Conservation (phyloP, 2,888 invertebrate genomes). For the Erebia aethiops region DNA sequence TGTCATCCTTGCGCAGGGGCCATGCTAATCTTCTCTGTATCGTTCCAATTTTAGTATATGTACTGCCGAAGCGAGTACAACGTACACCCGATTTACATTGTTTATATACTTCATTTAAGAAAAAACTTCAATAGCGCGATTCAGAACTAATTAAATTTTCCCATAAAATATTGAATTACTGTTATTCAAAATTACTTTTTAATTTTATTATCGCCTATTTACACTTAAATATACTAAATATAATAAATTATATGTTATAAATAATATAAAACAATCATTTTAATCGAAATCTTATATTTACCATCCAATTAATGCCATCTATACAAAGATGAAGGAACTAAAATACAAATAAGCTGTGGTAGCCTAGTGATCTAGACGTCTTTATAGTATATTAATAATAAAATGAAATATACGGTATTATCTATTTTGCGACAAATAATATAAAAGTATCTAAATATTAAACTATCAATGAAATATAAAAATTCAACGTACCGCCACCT, state of each 20-base stretch:
- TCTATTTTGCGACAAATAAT: no score
- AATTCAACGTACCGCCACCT: background rate
- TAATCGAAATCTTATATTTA: background rate
- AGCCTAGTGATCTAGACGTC: no score
- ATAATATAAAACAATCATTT: background rate
- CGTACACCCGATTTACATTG: background rate
- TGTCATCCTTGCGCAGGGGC: constrained; percentile 73
- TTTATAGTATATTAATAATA: no score
- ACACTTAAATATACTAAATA: background rate
- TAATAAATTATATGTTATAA: background rate
- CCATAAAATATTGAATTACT: background rate
- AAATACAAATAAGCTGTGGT: no score
- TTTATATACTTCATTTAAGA: background rate
- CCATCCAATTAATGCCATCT: constrained; percentile 1
- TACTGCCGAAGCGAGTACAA: constrained; percentile 68
- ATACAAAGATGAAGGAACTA: background rate
- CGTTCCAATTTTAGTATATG: constrained; percentile 71
- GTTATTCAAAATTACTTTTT: background rate
- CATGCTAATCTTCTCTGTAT: constrained; percentile 71
- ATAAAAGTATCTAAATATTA: no score
- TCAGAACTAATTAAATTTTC: background rate
- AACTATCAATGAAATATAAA: background rate
- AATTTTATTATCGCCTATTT: background rate
- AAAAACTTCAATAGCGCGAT: constrained; percentile 24
- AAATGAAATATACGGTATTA: no score